Percentiles rank a stretch among this genome's conserved stretches.
These are phyloP conservation scores for Lasiommata megera DNA, from an alignment of 2,888 invertebrate genomes.

Conservation along the genomic window DNA sequence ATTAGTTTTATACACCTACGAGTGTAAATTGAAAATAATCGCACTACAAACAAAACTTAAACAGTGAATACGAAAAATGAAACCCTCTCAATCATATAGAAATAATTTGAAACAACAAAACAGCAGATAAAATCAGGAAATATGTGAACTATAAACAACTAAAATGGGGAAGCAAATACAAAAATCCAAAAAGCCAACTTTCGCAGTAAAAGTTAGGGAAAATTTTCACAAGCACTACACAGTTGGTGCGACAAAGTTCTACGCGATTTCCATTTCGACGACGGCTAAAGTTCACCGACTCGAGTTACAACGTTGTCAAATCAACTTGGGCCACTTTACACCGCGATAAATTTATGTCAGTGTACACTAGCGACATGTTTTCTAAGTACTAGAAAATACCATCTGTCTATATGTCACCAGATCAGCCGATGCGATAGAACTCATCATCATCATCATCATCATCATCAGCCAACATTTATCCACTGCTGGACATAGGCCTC, in stretches of 20 bases:
- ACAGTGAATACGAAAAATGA: background rate
- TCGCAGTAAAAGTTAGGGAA: slow-evolving; percentile 34
- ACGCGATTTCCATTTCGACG: slow-evolving; percentile 38
- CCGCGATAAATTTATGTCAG: background rate
- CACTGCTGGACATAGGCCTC: no score
- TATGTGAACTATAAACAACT: background rate
- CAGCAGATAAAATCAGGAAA: background rate
- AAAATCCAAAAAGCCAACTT: slow-evolving; percentile 9
- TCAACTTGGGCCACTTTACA: slow-evolving; percentile 23
- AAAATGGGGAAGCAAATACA: slow-evolving; percentile 9
- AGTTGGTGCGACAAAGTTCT: slow-evolving; percentile 37
- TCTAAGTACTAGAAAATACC: no score
- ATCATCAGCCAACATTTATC: no score
- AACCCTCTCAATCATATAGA: background rate
- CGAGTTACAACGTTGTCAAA: slow-evolving; percentile 35
- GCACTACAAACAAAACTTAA: no score
- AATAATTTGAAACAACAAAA: background rate
- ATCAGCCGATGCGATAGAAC: no score
- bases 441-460: no score
- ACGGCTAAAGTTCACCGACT: slow-evolving; percentile 29
- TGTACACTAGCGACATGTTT: background rate
- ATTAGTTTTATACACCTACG: no score
- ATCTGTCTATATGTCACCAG: no score
- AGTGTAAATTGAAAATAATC: no score
- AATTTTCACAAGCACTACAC: slow-evolving; percentile 37